Base-by-base conservation (phyloP, 2,797 vertebrate species). In the Myioborus miniatus region DNA sequence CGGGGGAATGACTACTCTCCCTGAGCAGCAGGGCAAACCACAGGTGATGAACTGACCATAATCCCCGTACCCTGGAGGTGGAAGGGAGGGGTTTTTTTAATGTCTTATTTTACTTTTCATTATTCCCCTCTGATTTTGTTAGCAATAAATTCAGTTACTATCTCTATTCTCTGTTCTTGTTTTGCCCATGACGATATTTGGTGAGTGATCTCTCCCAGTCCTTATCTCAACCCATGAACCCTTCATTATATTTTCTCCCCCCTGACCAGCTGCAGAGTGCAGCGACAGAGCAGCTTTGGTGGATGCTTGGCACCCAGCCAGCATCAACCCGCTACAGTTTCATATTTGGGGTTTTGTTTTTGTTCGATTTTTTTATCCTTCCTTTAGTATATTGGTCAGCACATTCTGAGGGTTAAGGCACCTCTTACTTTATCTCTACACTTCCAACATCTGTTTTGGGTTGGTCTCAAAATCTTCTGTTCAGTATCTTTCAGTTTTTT, bases 391-490 rank as follows among this genome's bases (percentile, higher is more conserved):
- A 77, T 60, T 83, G 81, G 62, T 71, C 84, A 71, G 43, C 50
- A 84, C 37, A 86, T 94, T 93, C 85, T 22, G 2, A 22, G 18
- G 8, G 6, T 78, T 82, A 86, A 89, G 65, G 14, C 6, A 90
- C 21, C 58, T 76, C 83, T 89, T 82, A 59, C 26, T 90, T 91
- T 80, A 59, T 85, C 56, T 9, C 44, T 87, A 67, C 8, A 13
- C 59, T 75, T 87, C 24, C 44, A 89, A 59, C 59, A 56, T 86
- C 79, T 90, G 59, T 8, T 92, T 91, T 76, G 72, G 14, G 6
- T 79, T 92, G 75, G 20, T 65, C 63, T 92, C 55, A 86, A 91
- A 59, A 86, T 92, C 47, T 12, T 86, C 23, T 93, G 27, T 69
- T 94, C 65, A 69, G 2, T 62, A 63, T 56, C 82, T 90, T 76